A percentile compares a stretch with the other conserved stretches of the same genome.
Evolutionary conservation across 2,888 invertebrate species (phyloP).

Genomic region (Dasypolia templi): DNA sequence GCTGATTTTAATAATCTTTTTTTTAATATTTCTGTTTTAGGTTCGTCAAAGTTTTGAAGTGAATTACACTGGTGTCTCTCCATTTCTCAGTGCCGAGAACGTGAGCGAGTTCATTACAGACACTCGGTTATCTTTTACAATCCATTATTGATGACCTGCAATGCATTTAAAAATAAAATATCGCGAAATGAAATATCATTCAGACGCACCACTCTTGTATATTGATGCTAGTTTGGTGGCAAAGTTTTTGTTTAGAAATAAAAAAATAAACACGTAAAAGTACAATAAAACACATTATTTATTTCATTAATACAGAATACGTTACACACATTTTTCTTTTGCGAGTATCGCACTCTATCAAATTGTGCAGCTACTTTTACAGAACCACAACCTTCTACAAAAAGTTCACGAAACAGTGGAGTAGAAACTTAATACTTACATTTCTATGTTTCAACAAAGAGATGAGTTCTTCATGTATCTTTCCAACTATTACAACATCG

Average conservation of each 20-base stretch:
- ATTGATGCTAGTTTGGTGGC: conserved; percentile 63
- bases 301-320: conserved; percentile 60
- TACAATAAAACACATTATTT: conserved; percentile 56
- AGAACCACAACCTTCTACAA: conserved; percentile 87
- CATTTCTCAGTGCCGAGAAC: conserved; percentile 85
- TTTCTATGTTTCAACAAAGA: conserved; percentile 72
- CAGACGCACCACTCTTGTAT: conserved; percentile 69
- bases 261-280: conserved; percentile 47
- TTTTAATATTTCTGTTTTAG: conserved; percentile 89
- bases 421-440: conserved; percentile 79
- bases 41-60: conserved; percentile 90
- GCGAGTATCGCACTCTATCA: conserved; percentile 86
- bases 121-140: conserved; percentile 82
- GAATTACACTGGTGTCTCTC: conserved; percentile 88
- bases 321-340: conserved; percentile 81
- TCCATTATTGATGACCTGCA: conserved; percentile 85
- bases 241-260: conserved; percentile 64
- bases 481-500: conserved; percentile 76
- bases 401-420: conserved; percentile 86
- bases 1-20: conserved; percentile 87
- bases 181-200: conserved; percentile 80
- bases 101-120: conserved; percentile 84
- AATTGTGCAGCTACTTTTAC: conserved; percentile 88
- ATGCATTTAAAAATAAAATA: conserved; percentile 87
- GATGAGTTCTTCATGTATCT: conserved; percentile 74